phyloP scores from a whole-genome alignment of 23 tunicate genomes.

The Aplidium turbinatum region DNA sequence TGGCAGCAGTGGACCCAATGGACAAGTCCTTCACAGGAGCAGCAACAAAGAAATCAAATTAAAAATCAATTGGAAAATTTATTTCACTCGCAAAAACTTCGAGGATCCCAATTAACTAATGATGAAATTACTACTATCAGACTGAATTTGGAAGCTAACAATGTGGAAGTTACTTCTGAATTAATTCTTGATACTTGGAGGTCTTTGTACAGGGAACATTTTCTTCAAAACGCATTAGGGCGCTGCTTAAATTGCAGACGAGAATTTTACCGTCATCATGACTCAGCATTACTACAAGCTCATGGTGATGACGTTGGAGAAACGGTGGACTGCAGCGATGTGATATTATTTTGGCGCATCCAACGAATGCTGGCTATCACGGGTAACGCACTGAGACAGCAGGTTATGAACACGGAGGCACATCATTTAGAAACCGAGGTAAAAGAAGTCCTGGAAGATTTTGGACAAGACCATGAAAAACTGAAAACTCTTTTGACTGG shows the following conservation, averaged over 20 bases:
- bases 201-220: slow-evolving; percentile 43
- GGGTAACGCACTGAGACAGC: slow-evolving; percentile 90
- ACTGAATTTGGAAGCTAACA: slow-evolving; percentile 70
- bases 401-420: slow-evolving; percentile 90
- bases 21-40: slow-evolving; percentile 46
- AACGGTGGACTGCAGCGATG: slow-evolving; percentile 82
- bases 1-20: slow-evolving; percentile 85
- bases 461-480: slow-evolving; percentile 58
- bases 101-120: slow-evolving; percentile 60
- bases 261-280: slow-evolving; percentile 75
- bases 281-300: slow-evolving; percentile 38
- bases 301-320: slow-evolving; percentile 58
- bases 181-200: slow-evolving; percentile 46
- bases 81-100: slow-evolving; percentile 57
- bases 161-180: slow-evolving; percentile 50
- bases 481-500: slow-evolving; percentile 65
- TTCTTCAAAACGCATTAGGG: slow-evolving; percentile 41
- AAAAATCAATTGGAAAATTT: slow-evolving; percentile 66
- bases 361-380: slow-evolving; percentile 87
- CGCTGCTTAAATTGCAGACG: slow-evolving; percentile 40
- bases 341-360: slow-evolving; percentile 95
- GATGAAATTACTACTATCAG: slow-evolving; percentile 91
- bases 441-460: slow-evolving; percentile 79
- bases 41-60: slow-evolving; percentile 58
- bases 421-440: slow-evolving; percentile 91